Base-by-base conservation (phyloP, 2,113 vertebrate genomes). In the Pimephales promelas region DNA sequence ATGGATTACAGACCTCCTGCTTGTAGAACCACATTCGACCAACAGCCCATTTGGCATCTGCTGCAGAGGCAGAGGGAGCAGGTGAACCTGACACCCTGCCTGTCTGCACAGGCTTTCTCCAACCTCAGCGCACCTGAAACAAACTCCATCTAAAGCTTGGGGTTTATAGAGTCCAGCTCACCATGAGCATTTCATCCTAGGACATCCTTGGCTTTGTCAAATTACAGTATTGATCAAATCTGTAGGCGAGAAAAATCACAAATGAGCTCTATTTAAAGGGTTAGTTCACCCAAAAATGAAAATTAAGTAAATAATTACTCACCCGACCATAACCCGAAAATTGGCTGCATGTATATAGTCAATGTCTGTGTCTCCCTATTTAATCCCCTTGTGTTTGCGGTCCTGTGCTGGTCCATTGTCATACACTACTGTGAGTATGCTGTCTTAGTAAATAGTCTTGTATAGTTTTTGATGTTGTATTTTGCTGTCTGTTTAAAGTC, bases 1-100 rank as follows among this genome's bases (percentile, higher is more conserved):
- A 40, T 9, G 72, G 75, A 82, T 86, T 82, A 64, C 81, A 82
- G 71, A 28, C 71, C 75, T 81, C 82, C 87, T 87, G 86, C 59
- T 83, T 81, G 57, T 81, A 70, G 76, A 81, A 72, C 79, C 31
- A 47, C 26, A 85, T 72, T 36, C 64, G 20, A 52, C 72, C 64
- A 49, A 47, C 79, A 86, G 14, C 57, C 83, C 61, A 57, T 83
- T 54, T 82, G 81, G 74, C 54, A 86, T 76, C 52, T 81, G 83
- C 34, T 83, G 64, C 71, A 24, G 62, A 49, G 68, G 66, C 34
- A 77, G 64, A 73, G 59, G 16, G 52, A 79, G 61, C 82, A 73
- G 56, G 72, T 40, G 76, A 84, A 79, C 2, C 74, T 85, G 83
- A 80, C 75, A 74, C 22, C 24, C 31, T 81, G 62, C 64, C 71